Percentiles rank a stretch among this genome's conserved stretches.
Conservation (phyloP, 2,888 invertebrate species). For the Tetrapedia diversipes region DNA sequence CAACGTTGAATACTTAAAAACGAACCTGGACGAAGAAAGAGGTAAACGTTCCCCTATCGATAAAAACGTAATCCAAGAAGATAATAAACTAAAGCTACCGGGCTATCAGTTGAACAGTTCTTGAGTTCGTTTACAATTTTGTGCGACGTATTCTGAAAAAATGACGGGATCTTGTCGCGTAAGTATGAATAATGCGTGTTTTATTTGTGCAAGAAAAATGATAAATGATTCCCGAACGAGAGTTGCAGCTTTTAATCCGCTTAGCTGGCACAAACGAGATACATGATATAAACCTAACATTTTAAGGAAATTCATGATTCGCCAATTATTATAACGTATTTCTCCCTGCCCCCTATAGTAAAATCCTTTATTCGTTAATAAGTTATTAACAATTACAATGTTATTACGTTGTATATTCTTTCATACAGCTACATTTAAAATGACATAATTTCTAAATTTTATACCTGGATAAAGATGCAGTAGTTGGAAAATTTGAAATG, state of each 20-base stretch:
- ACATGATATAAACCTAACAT: too few species aligned
- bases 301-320: too few species aligned
- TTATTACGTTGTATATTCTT: too few species aligned
- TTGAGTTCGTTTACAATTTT: background rate
- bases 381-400: too few species aligned
- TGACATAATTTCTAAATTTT: too few species aligned
- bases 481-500: too few species aligned
- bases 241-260: constrained; percentile 18
- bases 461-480: too few species aligned
- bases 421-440: too few species aligned
- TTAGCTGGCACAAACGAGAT: background rate
- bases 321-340: too few species aligned
- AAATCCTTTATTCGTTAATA: too few species aligned
- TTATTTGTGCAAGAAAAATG: background rate
- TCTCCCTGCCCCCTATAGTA: too few species aligned
- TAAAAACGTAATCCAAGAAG: background rate
- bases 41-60: background rate
- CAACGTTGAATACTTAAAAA: background rate
- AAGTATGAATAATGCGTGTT: background rate
- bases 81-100: background rate
- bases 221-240: background rate
- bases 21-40: background rate
- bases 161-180: background rate
- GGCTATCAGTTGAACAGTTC: background rate
- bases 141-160: background rate